Base-by-base conservation (phyloP, 1,140 invertebrate species). In the Drosophila miranda region DNA sequence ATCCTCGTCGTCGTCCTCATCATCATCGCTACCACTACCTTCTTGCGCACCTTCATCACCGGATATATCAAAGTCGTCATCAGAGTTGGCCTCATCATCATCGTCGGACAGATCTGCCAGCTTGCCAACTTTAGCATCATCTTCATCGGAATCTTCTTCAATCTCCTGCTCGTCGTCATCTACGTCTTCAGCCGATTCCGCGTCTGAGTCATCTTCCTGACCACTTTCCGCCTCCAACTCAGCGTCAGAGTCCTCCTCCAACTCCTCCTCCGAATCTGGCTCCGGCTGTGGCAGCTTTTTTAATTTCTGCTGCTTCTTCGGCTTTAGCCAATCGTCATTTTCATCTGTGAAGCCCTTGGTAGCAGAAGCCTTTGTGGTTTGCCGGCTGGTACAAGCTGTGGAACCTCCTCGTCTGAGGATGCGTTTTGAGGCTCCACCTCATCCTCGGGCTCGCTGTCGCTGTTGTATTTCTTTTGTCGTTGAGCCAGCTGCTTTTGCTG, bases 281-380 rank as follows among this genome's bases (percentile, higher is more conserved):
- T 62, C 86, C 21, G 57, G 46, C 43, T 67, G 81, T 44, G 52
- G 21, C 14, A 46, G 13, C 16, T 44, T 61, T 49, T 53, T 50
- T 21, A 71, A 70, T 52, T 92, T 91, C 53, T 91, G 84, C 77
- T 93, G 93, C 64, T 92, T 92, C 46, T 94, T 94, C 6, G 92
- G 93, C 81, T 94, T 95, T 48, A 95, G 83, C 95, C 95, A 95
- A 49, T 91, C 88, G 48, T 93, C 93, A 79, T 95, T 95, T 34
- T 95, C 94, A 92, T 95, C 95, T 53, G 94, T 93, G 68, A 93
- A 95, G 19, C 93, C 94, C 91, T 26, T 26, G 3, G 23, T 0
- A 26, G 23, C 23, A 26, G 4, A 5, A 26, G 3, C 23, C 23
- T 82, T 68, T 70, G 34, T 13, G 41, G 45, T 43, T 72, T 81